Base-by-base conservation (phyloP, 1,140 invertebrate genomes). In the Caenorhabditis remanei region DNA sequence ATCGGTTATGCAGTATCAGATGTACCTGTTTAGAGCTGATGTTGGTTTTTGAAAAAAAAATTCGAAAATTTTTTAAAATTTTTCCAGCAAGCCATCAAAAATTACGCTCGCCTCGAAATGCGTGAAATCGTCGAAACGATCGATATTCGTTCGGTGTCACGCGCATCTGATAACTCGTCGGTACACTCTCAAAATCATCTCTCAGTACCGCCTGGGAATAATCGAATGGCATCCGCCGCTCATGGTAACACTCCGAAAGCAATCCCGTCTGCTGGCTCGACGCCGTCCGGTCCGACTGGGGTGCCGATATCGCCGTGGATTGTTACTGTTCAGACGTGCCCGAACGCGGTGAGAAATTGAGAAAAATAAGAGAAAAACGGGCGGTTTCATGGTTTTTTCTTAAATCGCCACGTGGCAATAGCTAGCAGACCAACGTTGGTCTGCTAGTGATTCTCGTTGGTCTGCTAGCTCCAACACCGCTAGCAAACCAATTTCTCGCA, bases 1-100 rank as follows among this genome's bases (percentile, higher is more conserved):
- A 19, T n/a, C 71, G 2, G 43, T 79, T 4, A 79, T 79, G 43
- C 71, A 79, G 21, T 79, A 79, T 50, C 71, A 79, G 19, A 48
- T 79, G 43, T 79, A 79, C 19, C 11, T 79, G 6, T 50, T 79
- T 50, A 79, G 40, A 79, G 14, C 71, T 21, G 71, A 79, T 9
- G 71, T 79, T 4, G 9, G 46, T 50, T 50, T 41, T 50, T 43
- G 32, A 50, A 50, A 50, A 50, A 50, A 7, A 13, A 13, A 50
- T 50, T 50, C 13, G 6, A 6, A 13, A 13, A 13, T 13, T 43
- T 67, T 67, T 43, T 11, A 16, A 43, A 41, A 43, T 67, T 41
- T 41, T 46, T 79, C 46, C 46, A 79, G 71, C 16, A 24, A 50
- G 40, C 71, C 5, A 48, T 79, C 3, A 79, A 50, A 79, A 50